Evolutionary conservation across 2,797 vertebrate genomes (phyloP), one percentile per base, ranked within the genome.

Genomic region (Arctocebus calabarensis): DNA sequence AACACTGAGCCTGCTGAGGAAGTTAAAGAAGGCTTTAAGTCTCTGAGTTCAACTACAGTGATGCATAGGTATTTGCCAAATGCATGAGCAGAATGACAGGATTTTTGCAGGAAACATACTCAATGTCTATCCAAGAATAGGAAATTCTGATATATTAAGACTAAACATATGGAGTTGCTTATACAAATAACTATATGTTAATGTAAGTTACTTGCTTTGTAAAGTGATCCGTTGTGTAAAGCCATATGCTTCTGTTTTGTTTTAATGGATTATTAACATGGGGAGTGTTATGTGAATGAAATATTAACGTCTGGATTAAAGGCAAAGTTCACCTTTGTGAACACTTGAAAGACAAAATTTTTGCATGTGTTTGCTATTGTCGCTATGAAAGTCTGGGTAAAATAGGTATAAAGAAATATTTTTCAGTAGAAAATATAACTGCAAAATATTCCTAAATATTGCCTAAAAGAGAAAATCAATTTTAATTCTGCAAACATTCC

Each of bases 381-480:
- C 3, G 7, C n/a, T n/a, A 20, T 52, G 84, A 59, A 84, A 52
- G 3, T 55, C 11, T 23, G 70, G 5, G 0, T 17, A 87, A 81
- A 84, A 55, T 70, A 73, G 25, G n/a, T 23, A 71, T 34, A 10
- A 57, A 62, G 14, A 89, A 90, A 2, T 43, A 73, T 77, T 81
- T 81, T 93, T 77, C 45, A 45, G 45, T 10, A 10, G 45, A 9
- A 64, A 77, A 78, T 57, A 0, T 61, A 94, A n/a, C 74, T 78
- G 19, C 10, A 73, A 59, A 93, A 81, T 1, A 71, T 93, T 79
- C n/a, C 29, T 61, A 62, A 84, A 22, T 71, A 61, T 89, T 52
- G 1, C 12, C 37, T 86, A 75, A 93, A 85, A 78, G 22, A 81
- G 27, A 86, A 94, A 78, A 90, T 90, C 1, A 43, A 81, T 81